Evolutionary conservation across 2,113 vertebrate species (phyloP).

Genomic region (Motacilla alba): DNA sequence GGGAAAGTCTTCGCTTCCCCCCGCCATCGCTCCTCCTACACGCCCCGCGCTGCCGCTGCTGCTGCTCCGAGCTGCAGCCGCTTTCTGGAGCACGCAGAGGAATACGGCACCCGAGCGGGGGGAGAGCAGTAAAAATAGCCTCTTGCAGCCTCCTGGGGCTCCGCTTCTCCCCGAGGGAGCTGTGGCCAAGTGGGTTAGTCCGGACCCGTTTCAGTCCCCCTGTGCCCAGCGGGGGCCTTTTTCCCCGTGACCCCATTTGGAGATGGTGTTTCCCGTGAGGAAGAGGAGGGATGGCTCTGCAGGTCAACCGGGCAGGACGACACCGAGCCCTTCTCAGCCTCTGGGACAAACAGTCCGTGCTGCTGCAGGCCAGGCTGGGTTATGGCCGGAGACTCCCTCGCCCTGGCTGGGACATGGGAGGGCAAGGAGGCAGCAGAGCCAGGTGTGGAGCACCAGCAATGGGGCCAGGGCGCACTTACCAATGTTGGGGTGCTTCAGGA

Average conservation of each 20-base stretch:
- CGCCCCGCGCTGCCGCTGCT: conserved; percentile 33
- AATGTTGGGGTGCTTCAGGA: conserved; percentile 93
- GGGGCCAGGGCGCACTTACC: conserved; percentile 68
- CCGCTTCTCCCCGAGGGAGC: background rate
- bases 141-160: conserved; percentile 17
- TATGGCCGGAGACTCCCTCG: background rate
- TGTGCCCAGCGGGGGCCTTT: rapidly evolving
- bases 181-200: conserved; percentile 23
- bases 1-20: conserved; percentile 63
- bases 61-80: conserved; percentile 45
- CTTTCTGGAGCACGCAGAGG: conserved; percentile 57
- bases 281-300: background rate
- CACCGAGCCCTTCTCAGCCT: background rate
- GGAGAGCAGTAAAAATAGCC: conserved; percentile 53
- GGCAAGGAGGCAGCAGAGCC: background rate
- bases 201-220: background rate
- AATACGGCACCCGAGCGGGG: background rate
- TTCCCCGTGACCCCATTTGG: background rate
- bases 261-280: background rate
- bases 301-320: background rate
- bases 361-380: background rate
- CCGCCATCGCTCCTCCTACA: conserved; percentile 57
- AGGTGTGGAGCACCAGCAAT: rapidly evolving
- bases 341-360: background rate
- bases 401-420: rapidly evolving